Conservation (phyloP, 1,140 invertebrate species). For the Rhizoglyphus robini region DNA sequence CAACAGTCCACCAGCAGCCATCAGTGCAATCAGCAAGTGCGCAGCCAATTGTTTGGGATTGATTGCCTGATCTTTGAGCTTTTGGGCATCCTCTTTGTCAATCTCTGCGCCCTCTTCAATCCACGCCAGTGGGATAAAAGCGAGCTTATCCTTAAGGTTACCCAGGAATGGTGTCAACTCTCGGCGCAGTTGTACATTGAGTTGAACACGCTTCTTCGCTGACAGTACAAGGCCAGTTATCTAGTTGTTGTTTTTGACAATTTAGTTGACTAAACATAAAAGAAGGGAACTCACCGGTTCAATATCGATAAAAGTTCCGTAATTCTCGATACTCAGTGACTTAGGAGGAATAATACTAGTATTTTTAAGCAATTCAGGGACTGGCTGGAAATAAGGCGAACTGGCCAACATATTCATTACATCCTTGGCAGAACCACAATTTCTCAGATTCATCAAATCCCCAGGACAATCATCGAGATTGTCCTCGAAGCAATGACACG, state of each 20-base stretch:
- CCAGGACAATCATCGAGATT: neutral
- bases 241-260: neutral
- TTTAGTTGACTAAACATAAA: neutral
- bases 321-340: neutral
- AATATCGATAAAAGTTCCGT: constrained; percentile 14
- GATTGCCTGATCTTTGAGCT: neutral
- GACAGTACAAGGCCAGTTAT: neutral
- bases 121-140: neutral
- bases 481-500: neutral
- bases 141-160: too few species aligned
- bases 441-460: neutral
- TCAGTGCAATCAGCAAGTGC: neutral
- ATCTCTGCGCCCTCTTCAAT: constrained; percentile 1
- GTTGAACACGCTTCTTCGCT: neutral
- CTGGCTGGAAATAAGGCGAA: neutral
- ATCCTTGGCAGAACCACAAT: neutral
- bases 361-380: neutral
- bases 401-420: neutral
- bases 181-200: neutral
- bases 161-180: neutral
- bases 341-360: neutral
- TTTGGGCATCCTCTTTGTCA: neutral
- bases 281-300: neutral
- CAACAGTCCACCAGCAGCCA: neutral
- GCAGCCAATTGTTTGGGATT: neutral